phyloP scores from a whole-genome alignment of 2,113 vertebrate genomes.

The Aptenodytes patagonicus region DNA sequence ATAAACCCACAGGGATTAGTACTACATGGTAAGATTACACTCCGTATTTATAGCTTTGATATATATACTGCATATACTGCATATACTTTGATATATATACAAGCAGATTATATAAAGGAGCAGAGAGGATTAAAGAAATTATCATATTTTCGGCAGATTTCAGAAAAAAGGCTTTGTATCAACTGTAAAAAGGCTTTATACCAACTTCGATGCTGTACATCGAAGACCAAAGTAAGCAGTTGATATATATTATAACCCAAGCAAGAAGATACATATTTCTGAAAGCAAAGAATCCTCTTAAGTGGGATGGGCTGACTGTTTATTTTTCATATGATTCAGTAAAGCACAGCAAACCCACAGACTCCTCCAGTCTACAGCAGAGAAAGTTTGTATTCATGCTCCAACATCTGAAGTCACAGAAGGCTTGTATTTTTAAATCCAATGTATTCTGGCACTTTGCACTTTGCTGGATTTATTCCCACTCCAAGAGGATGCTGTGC shows the following conservation, averaged over 20 bases:
- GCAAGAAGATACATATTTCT: background rate
- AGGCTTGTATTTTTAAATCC: slow-evolving; percentile 19
- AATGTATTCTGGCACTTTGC: slow-evolving; percentile 55
- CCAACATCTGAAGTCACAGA: slow-evolving; percentile 43
- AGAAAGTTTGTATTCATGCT: slow-evolving; percentile 15
- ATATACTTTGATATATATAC: background rate
- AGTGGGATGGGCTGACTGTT: background rate
- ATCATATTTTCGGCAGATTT: background rate
- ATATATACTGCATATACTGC: background rate
- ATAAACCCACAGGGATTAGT: background rate
- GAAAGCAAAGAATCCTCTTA: background rate
- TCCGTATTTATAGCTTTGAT: background rate
- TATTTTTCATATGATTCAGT: slow-evolving; percentile 50
- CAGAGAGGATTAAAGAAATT: background rate
- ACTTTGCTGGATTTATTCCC: slow-evolving; percentile 35
- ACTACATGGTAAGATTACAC: background rate
- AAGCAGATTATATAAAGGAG: background rate
- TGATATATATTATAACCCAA: background rate
- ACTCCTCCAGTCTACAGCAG: slow-evolving; percentile 35
- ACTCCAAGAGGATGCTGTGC: slow-evolving; percentile 34
- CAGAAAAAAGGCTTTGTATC: background rate
- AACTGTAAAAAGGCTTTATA: background rate
- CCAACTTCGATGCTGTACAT: background rate
- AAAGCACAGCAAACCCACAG: slow-evolving; percentile 38
- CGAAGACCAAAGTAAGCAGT: background rate